Evolutionary conservation across 2,113 vertebrate species (phyloP).

Genomic region (Larimichthys polyactis): DNA sequence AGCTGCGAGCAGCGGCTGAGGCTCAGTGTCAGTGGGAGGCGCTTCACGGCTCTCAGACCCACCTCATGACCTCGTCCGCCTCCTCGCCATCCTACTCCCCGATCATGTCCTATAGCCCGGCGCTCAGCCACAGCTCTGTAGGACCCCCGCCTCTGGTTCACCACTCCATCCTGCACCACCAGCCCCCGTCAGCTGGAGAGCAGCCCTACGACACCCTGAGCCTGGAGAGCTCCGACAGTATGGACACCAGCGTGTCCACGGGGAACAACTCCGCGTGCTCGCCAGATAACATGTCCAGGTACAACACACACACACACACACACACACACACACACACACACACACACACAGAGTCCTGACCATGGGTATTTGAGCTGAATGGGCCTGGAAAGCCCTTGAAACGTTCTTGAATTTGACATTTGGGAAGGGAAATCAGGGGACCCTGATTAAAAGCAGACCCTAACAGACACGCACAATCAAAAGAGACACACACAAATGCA

Average conservation of each 20-base stretch:
- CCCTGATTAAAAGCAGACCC: too few species aligned
- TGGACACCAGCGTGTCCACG: slow-evolving; percentile 96
- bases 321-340: neutral
- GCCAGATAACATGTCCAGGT: slow-evolving; percentile 90
- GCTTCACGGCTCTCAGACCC: slow-evolving; percentile 86
- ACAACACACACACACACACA: neutral
- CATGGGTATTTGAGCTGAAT: too few species aligned
- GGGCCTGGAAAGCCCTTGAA: too few species aligned
- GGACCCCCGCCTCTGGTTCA: slow-evolving; percentile 81
- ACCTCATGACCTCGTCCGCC: slow-evolving; percentile 68
- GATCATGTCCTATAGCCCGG: slow-evolving; percentile 52
- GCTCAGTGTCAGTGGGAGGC: slow-evolving; percentile 98
- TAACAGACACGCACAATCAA: neutral
- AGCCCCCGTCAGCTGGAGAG: slow-evolving; percentile 85
- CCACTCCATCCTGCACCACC: slow-evolving; percentile 94
- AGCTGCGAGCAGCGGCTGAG: slow-evolving; percentile 92
- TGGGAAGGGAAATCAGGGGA: too few species aligned
- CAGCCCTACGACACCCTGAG: slow-evolving; percentile 95
- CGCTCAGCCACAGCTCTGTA: slow-evolving; percentile 47
- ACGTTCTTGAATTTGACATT: too few species aligned
- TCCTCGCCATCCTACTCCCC: slow-evolving; percentile 67
- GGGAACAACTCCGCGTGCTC: slow-evolving; percentile 95
- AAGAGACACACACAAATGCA: neutral
- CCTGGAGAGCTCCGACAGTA: slow-evolving; percentile 97
- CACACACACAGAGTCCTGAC: neutral